A percentile compares a stretch with the other conserved stretches of the same genome.
phyloP scores from a whole-genome alignment of 2,888 invertebrate genomes.

The Drosophila yooni region DNA sequence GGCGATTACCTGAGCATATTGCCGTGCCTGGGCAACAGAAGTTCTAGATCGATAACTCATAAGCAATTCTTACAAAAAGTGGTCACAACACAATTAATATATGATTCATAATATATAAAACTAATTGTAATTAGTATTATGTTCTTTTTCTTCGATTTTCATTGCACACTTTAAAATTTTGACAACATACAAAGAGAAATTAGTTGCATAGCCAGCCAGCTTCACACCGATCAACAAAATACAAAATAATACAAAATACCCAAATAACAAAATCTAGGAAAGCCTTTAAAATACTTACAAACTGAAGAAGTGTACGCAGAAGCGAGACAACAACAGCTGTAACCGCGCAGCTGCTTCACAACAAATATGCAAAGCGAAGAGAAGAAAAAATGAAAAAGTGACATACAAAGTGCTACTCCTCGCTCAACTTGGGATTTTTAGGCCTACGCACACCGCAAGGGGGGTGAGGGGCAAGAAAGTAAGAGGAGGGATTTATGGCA shows the following conservation, averaged over 20 bases:
- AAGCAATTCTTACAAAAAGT: slow-evolving; percentile 40
- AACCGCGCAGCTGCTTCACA: slow-evolving; percentile 68
- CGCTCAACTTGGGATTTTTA: slow-evolving; percentile 44
- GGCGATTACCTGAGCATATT: slow-evolving; percentile 54
- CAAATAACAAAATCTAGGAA: slow-evolving; percentile 1
- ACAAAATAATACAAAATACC: slow-evolving; percentile 5
- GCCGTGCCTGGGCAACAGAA: slow-evolving; percentile 54
- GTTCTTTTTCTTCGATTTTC: slow-evolving; percentile 61
- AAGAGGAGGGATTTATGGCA: slow-evolving; percentile 24
- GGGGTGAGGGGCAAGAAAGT: slow-evolving; percentile 18
- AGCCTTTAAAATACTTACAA: slow-evolving; percentile 4
- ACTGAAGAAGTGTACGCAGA: slow-evolving; percentile 56
- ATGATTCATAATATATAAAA: slow-evolving; percentile 55
- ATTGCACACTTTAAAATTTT: slow-evolving; percentile 71
- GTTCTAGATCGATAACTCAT: slow-evolving; percentile 63
- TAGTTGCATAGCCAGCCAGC: slow-evolving; percentile 40
- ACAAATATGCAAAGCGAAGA: slow-evolving; percentile 54
- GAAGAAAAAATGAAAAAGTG: slow-evolving; percentile 57
- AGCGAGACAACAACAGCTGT: slow-evolving; percentile 74
- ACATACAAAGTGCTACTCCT: slow-evolving; percentile 58
- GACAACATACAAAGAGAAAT: slow-evolving; percentile 52
- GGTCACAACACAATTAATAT: slow-evolving; percentile 47
- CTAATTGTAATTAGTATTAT: slow-evolving; percentile 35
- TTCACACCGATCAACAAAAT: slow-evolving; percentile 25
- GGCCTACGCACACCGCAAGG: slow-evolving; percentile 27